phyloP scores from a whole-genome alignment of 1,140 invertebrate species.

The Lepidostoma basale region DNA sequence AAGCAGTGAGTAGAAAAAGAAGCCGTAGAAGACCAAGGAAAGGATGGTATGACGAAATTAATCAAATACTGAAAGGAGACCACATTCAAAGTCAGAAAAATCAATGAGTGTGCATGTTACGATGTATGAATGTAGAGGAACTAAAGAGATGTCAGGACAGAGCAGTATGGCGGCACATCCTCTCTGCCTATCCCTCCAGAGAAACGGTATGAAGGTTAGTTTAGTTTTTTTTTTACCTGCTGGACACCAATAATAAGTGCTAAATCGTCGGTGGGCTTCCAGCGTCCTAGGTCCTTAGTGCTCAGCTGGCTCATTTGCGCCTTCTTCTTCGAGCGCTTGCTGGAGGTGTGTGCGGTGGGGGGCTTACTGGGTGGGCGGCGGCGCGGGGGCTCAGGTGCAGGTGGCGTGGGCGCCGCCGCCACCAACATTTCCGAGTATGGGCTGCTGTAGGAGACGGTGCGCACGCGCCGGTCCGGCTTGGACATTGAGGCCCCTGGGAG shows the following conservation, averaged over 20 bases:
- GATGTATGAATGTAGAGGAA: too few species aligned
- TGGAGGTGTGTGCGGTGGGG: constrained; percentile 52
- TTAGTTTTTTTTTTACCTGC: too few species aligned
- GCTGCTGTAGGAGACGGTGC: constrained; percentile 64
- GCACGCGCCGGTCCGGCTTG: constrained; percentile 56
- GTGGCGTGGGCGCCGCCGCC: constrained; percentile 43
- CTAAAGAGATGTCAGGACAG: too few species aligned
- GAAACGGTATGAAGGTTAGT: too few species aligned
- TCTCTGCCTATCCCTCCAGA: too few species aligned
- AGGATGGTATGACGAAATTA: too few species aligned
- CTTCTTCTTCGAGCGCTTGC: constrained; percentile 61
- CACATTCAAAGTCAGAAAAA: too few species aligned
- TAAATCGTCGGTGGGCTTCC: constrained; percentile 97
- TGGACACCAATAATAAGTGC: constrained; percentile 91
- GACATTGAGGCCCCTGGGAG: constrained; percentile 67
- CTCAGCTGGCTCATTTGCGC: constrained; percentile 68
- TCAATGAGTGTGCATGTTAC: too few species aligned
- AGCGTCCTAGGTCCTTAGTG: constrained; percentile 88
- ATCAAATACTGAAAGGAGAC: too few species aligned
- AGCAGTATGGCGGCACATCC: too few species aligned
- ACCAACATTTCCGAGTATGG: constrained; percentile 62
- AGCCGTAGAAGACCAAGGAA: too few species aligned
- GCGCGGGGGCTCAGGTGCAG: constrained; percentile 52
- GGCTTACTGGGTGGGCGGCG: constrained; percentile 49
- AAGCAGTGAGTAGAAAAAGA: too few species aligned